Evolutionary conservation across 2,113 vertebrate genomes (phyloP), one percentile per base, ranked within the genome.

Genomic region (Rhabdomys dilectus): DNA sequence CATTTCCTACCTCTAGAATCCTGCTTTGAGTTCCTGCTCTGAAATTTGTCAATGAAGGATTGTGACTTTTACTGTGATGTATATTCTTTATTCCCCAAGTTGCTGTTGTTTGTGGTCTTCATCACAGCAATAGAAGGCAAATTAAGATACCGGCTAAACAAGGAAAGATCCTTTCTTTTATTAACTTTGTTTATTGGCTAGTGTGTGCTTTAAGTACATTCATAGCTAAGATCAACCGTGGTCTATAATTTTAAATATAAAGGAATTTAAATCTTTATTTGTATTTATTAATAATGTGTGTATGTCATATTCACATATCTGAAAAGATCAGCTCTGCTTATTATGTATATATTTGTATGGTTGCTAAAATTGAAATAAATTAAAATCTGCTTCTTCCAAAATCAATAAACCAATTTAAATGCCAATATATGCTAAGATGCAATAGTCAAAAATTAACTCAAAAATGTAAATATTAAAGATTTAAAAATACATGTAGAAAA

Each of bases 221-320:
- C 51, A 10, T 76, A 93, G n/a, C 11, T 77, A 72, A 68, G 19
- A 29, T 88, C 9, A 86, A 21, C 13, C 3, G 70, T 81, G 4
- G 22, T 95, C 60, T 64, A 94, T 73, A 17, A 88, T 88, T 86
- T 91, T 42, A 91, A 70, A 48, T 16, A n/a, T 39, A n/a, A 10
- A 66, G 8, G 4, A 91, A 80, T 85, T 31, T 31, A 39, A 8
- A 8, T 19, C 34, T 42, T 31, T 22, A 48, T 45, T 85, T 60
- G 3, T 60, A 45, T 62, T 64, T 85, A 42, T 36, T 84, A 39
- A 42, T 26, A 17, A 51, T 53, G 19, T n/a, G 10, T 36, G 1
- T 87, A 45, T 87, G 31, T 53, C 6, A 21, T 7, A n/a, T 24
- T 66, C 64, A 66, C 29, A 66, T 31, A 53, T 22, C 4, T 7